Evolutionary conservation across 2,113 vertebrate species (phyloP).

Genomic region (Gopherus flavomarginatus): DNA sequence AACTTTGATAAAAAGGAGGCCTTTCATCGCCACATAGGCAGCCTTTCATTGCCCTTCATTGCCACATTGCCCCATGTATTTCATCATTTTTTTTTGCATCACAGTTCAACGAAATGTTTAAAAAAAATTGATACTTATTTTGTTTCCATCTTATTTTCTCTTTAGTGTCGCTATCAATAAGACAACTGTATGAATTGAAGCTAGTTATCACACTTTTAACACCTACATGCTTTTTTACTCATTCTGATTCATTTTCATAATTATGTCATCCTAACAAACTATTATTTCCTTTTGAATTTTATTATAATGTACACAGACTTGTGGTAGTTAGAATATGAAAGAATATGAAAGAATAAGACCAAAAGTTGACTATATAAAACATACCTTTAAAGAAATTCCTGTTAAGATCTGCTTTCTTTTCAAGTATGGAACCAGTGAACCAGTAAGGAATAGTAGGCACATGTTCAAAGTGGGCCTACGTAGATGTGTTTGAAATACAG

Average conservation of each 20-base stretch:
- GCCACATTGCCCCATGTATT: neutral
- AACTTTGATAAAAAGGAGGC: neutral
- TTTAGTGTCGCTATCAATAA: conserved; percentile 22
- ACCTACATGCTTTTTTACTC: conserved; percentile 44
- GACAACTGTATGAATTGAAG: conserved; percentile 35
- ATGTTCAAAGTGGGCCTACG: neutral
- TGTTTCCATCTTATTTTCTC: neutral
- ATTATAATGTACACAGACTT: conserved; percentile 12
- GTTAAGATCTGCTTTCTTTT: neutral
- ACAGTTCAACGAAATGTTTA: neutral
- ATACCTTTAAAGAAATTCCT: neutral
- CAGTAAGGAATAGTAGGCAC: neutral
- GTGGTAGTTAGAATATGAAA: neutral
- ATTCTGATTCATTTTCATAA: conserved; percentile 47
- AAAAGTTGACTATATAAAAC: neutral
- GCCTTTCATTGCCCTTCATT: neutral
- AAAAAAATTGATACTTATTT: conserved; percentile 16
- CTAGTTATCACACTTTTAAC: conserved; percentile 21
- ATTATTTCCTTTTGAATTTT: conserved; percentile 19
- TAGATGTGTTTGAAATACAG: too few species aligned
- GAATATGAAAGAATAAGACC: neutral
- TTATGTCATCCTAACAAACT: conserved; percentile 21
- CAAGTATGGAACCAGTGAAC: neutral
- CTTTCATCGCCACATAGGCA: neutral
- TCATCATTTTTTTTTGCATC: neutral